A percentile compares a stretch with the other conserved stretches of the same genome.
phyloP scores from a whole-genome alignment of 2,113 vertebrate species.

The Anarrhichthys ocellatus region DNA sequence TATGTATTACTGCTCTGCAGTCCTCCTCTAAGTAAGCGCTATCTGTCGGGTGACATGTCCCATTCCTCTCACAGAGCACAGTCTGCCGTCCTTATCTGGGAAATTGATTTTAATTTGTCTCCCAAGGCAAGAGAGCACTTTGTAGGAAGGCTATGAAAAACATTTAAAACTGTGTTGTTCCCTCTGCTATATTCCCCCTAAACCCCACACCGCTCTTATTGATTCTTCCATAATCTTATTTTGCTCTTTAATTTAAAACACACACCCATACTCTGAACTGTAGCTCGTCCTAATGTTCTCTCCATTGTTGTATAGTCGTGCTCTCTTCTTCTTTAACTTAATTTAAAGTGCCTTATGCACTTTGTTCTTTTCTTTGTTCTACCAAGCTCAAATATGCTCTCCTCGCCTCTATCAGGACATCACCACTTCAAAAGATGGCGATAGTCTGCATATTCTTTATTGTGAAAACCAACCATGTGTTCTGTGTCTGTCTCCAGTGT shows the following conservation, averaged over 20 bases:
- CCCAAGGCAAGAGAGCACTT: slow-evolving; percentile 30
- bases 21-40: slow-evolving; percentile 13
- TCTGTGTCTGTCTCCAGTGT: too few species aligned
- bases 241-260: background rate
- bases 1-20: slow-evolving; percentile 31
- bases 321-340: background rate
- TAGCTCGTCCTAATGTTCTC: background rate
- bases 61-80: slow-evolving; percentile 29
- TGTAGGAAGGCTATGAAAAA: slow-evolving; percentile 31
- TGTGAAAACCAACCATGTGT: too few species aligned
- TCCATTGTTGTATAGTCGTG: background rate
- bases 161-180: slow-evolving; percentile 21
- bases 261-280: background rate
- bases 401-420: too few species aligned
- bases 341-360: too few species aligned
- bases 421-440: background rate
- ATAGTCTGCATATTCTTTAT: background rate
- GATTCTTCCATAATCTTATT: slow-evolving; percentile 20
- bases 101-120: slow-evolving; percentile 58
- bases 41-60: slow-evolving; percentile 27
- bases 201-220: background rate
- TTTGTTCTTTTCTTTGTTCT: slow-evolving; percentile 1
- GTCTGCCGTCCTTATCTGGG: slow-evolving; percentile 28
- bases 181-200: background rate
- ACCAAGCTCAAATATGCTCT: background rate